phyloP scores from a whole-genome alignment of 2,888 invertebrate genomes.

The Ectemnius lituratus region DNA sequence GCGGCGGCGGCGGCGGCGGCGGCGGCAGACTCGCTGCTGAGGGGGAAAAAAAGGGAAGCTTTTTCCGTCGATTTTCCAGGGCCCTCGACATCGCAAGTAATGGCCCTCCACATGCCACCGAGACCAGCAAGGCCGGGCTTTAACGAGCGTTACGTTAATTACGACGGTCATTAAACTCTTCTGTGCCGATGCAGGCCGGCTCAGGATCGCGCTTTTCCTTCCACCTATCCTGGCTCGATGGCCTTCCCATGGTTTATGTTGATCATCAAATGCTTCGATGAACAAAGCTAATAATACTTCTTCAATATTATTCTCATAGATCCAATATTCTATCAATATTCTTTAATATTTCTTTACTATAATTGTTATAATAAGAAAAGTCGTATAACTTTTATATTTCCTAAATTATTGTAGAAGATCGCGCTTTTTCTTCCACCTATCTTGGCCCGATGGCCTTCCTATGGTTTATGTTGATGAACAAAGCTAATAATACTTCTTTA shows the following conservation, averaged over 20 bases:
- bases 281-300: no score
- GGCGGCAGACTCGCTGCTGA: no score
- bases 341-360: no score
- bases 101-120: conserved; percentile 35
- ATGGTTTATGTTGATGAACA: no score
- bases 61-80: conserved; percentile 34
- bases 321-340: no score
- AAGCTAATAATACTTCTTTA: no score
- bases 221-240: background rate
- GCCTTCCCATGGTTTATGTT: background rate
- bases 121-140: conserved; percentile 30
- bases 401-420: background rate
- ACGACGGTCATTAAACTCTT: conserved; percentile 66
- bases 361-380: no score
- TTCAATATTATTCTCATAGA: no score
- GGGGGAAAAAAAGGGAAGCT: background rate
- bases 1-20: no score
- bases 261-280: no score
- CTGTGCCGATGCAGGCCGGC: conserved; percentile 59
- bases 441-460: background rate
- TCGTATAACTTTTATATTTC: no score
- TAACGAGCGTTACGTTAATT: conserved; percentile 62
- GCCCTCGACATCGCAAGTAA: conserved; percentile 34
- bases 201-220: conserved; percentile 19
- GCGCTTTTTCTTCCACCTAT: conserved; percentile 6